A percentile compares a stretch with the other conserved stretches of the same genome.
Evolutionary conservation across 2,888 invertebrate species (phyloP).

Genomic region (Erynnis tages): DNA sequence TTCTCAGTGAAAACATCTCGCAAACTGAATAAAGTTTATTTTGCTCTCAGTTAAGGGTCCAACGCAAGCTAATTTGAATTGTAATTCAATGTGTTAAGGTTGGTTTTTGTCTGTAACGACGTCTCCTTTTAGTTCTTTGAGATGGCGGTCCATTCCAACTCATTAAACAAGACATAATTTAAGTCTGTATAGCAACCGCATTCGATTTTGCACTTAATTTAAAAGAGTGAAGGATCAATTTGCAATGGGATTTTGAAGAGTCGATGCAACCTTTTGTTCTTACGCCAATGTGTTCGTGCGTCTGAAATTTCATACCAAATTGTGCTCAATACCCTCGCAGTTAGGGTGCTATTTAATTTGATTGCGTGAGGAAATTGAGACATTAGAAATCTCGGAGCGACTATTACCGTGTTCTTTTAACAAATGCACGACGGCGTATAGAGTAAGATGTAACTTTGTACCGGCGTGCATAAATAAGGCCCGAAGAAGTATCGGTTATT

Average conservation of each 20-base stretch:
- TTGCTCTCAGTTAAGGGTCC: slow-evolving; percentile 33
- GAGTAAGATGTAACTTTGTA: slow-evolving; percentile 78
- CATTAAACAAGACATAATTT: slow-evolving; percentile 82
- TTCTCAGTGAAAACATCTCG: slow-evolving; percentile 78
- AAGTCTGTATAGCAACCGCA: slow-evolving; percentile 48
- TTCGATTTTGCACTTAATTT: slow-evolving; percentile 47
- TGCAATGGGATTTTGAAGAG: slow-evolving; percentile 27
- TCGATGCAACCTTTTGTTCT: slow-evolving; percentile 47
- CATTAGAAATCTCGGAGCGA: slow-evolving; percentile 77
- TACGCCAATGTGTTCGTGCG: slow-evolving; percentile 52
- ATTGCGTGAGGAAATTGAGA: slow-evolving; percentile 65
- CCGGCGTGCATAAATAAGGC: slow-evolving; percentile 73
- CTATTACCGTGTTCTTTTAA: slow-evolving; percentile 79
- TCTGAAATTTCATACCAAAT: slow-evolving; percentile 41
- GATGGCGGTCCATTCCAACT: slow-evolving; percentile 52
- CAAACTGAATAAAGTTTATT: slow-evolving; percentile 44
- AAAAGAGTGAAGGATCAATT: slow-evolving; percentile 44
- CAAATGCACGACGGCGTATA: slow-evolving; percentile 71
- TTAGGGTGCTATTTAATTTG: slow-evolving; percentile 47
- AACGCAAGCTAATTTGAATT: slow-evolving; percentile 40
- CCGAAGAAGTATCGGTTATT: slow-evolving; percentile 71
- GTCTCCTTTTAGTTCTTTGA: slow-evolving; percentile 39
- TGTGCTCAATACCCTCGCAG: slow-evolving; percentile 29
- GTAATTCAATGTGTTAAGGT: slow-evolving; percentile 27
- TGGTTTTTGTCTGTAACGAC: slow-evolving; percentile 23